A percentile compares a stretch with the other conserved stretches of the same genome.
phyloP scores from a whole-genome alignment of 2,113 vertebrate species.

The Pheucticus melanocephalus region DNA sequence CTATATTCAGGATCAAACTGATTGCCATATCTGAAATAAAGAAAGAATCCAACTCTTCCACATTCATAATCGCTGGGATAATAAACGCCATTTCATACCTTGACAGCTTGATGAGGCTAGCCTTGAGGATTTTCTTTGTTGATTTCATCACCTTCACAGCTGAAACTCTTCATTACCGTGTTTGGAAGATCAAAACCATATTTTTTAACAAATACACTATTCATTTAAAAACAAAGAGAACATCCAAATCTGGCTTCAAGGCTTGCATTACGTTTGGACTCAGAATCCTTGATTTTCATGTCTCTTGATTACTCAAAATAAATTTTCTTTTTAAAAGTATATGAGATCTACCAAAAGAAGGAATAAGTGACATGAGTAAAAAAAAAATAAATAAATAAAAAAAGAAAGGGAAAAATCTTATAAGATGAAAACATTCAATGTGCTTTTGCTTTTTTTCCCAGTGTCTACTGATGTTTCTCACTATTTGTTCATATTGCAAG shows the following conservation, averaged over 20 bases:
- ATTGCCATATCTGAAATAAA: not conserved
- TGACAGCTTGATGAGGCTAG: not conserved
- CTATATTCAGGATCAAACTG: not conserved
- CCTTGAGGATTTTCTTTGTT: not conserved
- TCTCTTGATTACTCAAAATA: not conserved
- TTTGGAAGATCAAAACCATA: not conserved
- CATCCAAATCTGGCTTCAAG: not conserved
- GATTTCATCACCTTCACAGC: not conserved
- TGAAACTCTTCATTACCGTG: not conserved
- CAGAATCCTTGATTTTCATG: not conserved
- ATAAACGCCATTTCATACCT: not conserved
- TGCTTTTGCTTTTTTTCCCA: not conserved
- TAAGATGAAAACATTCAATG: not conserved
- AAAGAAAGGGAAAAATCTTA: not conserved
- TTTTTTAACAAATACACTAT: not conserved
- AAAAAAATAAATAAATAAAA: no score
- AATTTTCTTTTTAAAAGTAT: not conserved
- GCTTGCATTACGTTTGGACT: not conserved
- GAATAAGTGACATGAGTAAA: not conserved
- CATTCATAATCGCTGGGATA: not conserved
- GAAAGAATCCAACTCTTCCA: not conserved
- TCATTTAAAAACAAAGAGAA: not conserved
- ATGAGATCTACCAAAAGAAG: not conserved
- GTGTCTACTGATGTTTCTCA: not conserved
- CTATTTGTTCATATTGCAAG: not conserved